Evolutionary conservation across 2,888 invertebrate genomes (phyloP).

Genomic region (Aphodius sticticus): DNA sequence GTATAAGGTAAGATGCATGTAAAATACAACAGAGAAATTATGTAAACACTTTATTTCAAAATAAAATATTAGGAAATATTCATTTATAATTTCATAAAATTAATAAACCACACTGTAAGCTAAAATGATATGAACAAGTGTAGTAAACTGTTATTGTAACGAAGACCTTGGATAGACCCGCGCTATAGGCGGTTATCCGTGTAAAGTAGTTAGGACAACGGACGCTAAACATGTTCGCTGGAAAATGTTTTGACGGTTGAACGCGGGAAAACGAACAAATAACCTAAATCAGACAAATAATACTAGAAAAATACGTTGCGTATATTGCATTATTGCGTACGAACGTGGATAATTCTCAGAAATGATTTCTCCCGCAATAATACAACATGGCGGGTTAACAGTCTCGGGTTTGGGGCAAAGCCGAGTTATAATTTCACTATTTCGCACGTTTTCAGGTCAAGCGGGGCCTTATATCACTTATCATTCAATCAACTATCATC

Average conservation of each 20-base stretch:
- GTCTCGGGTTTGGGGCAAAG: constrained; percentile 57
- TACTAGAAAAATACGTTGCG: constrained; percentile 58
- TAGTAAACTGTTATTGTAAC: constrained; percentile 35
- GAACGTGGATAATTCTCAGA: constrained; percentile 45
- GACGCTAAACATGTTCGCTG: constrained; percentile 55
- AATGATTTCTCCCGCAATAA: constrained; percentile 64
- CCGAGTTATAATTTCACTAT: constrained; percentile 54
- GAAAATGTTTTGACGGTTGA: constrained; percentile 57
- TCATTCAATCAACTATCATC: constrained; percentile 7
- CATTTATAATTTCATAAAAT: constrained; percentile 6
- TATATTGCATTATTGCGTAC: constrained; percentile 47
- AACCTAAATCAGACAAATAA: constrained; percentile 61
- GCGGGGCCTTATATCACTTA: constrained; percentile 13
- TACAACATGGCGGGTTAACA: constrained; percentile 76
- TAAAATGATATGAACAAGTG: constrained; percentile 16
- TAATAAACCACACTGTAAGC: background rate
- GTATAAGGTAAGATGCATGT: constrained; percentile 1
- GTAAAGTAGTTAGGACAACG: constrained; percentile 53
- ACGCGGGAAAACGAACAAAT: constrained; percentile 62
- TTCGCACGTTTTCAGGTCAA: constrained; percentile 36
- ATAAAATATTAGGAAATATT: background rate
- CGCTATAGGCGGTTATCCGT: constrained; percentile 46
- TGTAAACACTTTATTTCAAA: background rate
- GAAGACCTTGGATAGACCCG: constrained; percentile 50
- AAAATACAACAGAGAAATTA: constrained; percentile 11